phyloP scores from a whole-genome alignment of 1,140 invertebrate genomes.

The Saccostrea cuccullata region DNA sequence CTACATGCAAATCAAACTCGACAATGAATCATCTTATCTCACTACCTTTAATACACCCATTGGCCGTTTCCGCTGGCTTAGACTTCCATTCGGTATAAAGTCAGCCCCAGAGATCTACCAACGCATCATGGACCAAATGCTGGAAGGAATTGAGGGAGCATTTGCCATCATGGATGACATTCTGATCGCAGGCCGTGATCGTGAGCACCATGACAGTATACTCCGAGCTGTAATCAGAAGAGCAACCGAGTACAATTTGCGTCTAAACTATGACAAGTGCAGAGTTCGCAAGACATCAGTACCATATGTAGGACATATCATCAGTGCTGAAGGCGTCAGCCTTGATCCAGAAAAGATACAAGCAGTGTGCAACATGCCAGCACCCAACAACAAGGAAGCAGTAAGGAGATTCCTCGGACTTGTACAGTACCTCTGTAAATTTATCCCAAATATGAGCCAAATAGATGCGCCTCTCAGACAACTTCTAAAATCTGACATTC shows the following conservation, averaged over 20 bases:
- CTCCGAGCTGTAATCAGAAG: conserved; percentile 72
- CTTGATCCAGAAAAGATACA: conserved; percentile 32
- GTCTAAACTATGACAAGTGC: no score
- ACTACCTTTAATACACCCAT: neutral
- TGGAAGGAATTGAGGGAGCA: conserved; percentile 47
- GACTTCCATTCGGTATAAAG: neutral
- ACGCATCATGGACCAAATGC: conserved; percentile 53
- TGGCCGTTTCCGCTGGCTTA: neutral
- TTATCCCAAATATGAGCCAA: conserved; percentile 40
- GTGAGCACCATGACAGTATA: conserved; percentile 58
- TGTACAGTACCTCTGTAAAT: neutral
- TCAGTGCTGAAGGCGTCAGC: neutral
- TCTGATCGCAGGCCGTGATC: conserved; percentile 48
- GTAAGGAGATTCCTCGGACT: neutral
- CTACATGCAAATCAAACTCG: conserved; percentile 55
- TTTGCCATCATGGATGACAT: conserved; percentile 75
- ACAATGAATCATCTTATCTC: neutral
- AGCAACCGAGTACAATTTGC: no score
- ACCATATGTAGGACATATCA: conserved; percentile 49
- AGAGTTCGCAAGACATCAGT: no score
- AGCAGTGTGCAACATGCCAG: conserved; percentile 22
- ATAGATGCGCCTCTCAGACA: conserved; percentile 25
- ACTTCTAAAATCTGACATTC: neutral
- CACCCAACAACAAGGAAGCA: neutral
- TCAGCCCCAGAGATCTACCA: no score